Base-by-base conservation (phyloP, 1,140 invertebrate species). In the Drosophila bocqueti region DNA sequence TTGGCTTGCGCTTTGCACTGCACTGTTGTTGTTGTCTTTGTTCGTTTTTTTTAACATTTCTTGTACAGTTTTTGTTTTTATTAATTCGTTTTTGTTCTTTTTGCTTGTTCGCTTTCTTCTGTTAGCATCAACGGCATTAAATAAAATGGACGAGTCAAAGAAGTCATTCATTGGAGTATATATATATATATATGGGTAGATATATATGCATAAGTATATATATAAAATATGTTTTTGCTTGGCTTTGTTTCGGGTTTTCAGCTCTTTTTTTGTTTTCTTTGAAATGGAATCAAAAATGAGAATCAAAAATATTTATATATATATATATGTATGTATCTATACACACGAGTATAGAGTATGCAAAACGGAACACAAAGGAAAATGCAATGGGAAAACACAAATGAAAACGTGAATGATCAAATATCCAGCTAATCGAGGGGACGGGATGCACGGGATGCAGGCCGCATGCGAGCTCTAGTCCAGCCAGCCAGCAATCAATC, bases 111-210 rank as follows among this genome's bases (percentile, higher is more conserved):
- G 68, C 75, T 90, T 85, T 90, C 83, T 91, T 91, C 87, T 83
- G 83, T 84, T 91, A 91, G 91, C 91, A 91, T 92, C 87, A 92
- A 89, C 84, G 87, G 82, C 76, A 91, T 85, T 81, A 92, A 92
- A 90, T 90, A 92, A 92, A 92, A 92, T 92, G 91, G 91, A 92
- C 91, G 91, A 92, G 91, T 92, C 91, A 92, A 92, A 92, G 91
- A 92, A 92, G 91, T 92, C 91, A 92, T 92, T 91, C 87, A 81
- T 90, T 91, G 84, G 76, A 72, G 76, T 83, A 86, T 74, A 76
- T 78, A 55, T 61, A 67, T 61, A 67, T 24, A 24, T 80, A 65
- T 57, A 79, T 61, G 59, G 43, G 60, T 60, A 67, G 31, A 77
- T 76, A 86, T 61, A 86, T 83, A 79, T 85, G 63, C 83, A 84